These are phyloP conservation scores for Bombus cullumanus DNA, from an alignment of 1,140 invertebrate genomes.

Conservation along the genomic window DNA sequence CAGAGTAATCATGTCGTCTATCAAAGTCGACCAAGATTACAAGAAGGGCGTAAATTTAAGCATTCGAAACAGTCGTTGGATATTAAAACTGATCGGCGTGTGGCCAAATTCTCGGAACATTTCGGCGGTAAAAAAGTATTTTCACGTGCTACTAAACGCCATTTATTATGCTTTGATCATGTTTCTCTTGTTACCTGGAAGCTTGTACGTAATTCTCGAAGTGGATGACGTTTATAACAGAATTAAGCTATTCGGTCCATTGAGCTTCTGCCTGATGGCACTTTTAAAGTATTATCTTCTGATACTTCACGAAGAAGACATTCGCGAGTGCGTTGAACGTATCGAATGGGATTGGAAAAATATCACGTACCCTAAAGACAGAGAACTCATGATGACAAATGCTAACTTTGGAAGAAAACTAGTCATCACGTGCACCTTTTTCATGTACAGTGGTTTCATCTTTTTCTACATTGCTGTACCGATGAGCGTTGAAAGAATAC, in stretches of 20 bases:
- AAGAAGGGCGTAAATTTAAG: slow-evolving; percentile 15
- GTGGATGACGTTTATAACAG: slow-evolving; percentile 56
- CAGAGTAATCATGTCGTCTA: background rate
- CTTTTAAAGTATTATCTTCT: slow-evolving; percentile 68
- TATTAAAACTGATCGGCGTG: slow-evolving; percentile 25
- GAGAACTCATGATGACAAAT: slow-evolving; percentile 37
- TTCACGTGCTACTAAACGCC: background rate
- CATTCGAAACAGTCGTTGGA: slow-evolving; percentile 21
- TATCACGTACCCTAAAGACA: slow-evolving; percentile 7
- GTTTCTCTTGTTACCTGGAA: background rate
- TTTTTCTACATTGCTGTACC: slow-evolving; percentile 43
- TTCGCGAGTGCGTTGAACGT: slow-evolving; percentile 64
- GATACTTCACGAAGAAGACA: slow-evolving; percentile 46
- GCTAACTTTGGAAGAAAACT: slow-evolving; percentile 36
- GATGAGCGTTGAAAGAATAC: background rate
- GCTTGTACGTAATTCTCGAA: slow-evolving; percentile 47
- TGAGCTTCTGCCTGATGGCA: slow-evolving; percentile 70
- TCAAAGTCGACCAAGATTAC: background rate
- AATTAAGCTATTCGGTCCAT: slow-evolving; percentile 66
- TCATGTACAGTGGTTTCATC: slow-evolving; percentile 40
- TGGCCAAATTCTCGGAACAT: slow-evolving; percentile 9
- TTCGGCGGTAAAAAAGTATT: background rate
- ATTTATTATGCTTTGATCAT: slow-evolving; percentile 10
- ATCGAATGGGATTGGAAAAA: slow-evolving; percentile 70
- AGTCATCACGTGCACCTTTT: background rate